Evolutionary conservation across 2,888 invertebrate species (phyloP), one percentile per base, ranked within the genome.

Genomic region (Leucophenga maculata): DNA sequence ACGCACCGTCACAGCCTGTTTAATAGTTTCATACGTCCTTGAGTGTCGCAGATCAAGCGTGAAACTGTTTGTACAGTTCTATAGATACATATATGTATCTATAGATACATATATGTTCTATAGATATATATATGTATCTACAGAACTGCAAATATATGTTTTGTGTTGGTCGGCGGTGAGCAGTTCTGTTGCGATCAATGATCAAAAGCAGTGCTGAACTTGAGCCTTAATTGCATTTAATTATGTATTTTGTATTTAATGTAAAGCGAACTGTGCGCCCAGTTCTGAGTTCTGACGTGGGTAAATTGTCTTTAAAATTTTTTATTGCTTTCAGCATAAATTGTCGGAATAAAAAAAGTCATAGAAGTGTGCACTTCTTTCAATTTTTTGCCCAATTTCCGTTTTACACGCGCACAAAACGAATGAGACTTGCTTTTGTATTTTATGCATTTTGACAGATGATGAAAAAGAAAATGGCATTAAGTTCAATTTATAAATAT

Each of bases 141-240:
- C n/a, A n/a, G 8, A 39, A 39, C 54, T 18, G 20, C 39, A 39
- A 39, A 39, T 3, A 39, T 39, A 39, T 39, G 39, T 39, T 39
- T 39, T 39, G 39, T 39, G 39, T 8, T 39, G 39, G 8, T 8
- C 8, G 39, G 39, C 39, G 39, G 39, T 9, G 39, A 39, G 39
- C 8, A 39, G 8, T 39, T 18, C n/a, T 6, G 50, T 6, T 50
- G 50, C 13, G 50, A 50, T n/a, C 50, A 50, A 16, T 16, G 74
- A 73, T 71, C 76, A 76, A 78, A 72, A 69, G 72, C n/a, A 14
- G 70, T 26, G 68, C 64, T 78, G 80, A 83, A 81, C 83, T 80
- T 80, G 83, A 78, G 80, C 75, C 74, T 76, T 73, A 81, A 81
- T 83, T 83, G 82, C 50, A n/a, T 77, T 83, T 79, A 80, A 80